A percentile compares a stretch with the other conserved stretches of the same genome.
phyloP scores from a whole-genome alignment of 2,113 vertebrate genomes.

The Lipophrys pholis region DNA sequence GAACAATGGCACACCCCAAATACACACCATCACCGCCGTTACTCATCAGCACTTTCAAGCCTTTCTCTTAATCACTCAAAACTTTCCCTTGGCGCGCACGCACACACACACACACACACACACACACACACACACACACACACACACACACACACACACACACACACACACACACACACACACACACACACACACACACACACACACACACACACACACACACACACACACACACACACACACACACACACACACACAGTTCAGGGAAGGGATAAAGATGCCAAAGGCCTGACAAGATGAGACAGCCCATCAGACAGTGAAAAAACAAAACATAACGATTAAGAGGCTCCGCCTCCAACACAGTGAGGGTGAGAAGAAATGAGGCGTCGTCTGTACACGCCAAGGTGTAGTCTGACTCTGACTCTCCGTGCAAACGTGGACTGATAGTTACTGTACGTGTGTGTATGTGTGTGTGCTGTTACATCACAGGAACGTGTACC shows the following conservation, averaged over 20 bases:
- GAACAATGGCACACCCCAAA: slow-evolving; percentile 38
- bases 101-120: neutral
- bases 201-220: neutral
- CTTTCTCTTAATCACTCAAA: slow-evolving; percentile 1
- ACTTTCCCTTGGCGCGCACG: slow-evolving; percentile 28
- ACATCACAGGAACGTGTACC: no score
- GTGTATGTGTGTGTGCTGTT: slow-evolving; percentile 3
- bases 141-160: slow-evolving; percentile 25
- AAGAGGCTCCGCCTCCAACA: neutral
- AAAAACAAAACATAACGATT: slow-evolving; percentile 32
- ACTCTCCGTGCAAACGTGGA: neutral
- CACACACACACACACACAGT: slow-evolving; percentile 17
- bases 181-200: neutral
- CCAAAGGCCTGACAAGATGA: slow-evolving; percentile 29
- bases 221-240: neutral
- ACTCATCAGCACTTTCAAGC: slow-evolving; percentile 29
- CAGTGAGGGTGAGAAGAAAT: neutral
- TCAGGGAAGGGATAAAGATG: neutral
- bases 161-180: neutral
- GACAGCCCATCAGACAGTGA: slow-evolving; percentile 22
- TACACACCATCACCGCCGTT: neutral
- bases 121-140: slow-evolving; percentile 25
- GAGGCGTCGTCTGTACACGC: slow-evolving; percentile 56
- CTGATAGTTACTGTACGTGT: neutral
- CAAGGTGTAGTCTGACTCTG: slow-evolving; percentile 1